Percentiles rank a stretch among this genome's conserved stretches.
Conservation (phyloP, 2,888 invertebrate genomes). For the Deilephila elpenor region DNA sequence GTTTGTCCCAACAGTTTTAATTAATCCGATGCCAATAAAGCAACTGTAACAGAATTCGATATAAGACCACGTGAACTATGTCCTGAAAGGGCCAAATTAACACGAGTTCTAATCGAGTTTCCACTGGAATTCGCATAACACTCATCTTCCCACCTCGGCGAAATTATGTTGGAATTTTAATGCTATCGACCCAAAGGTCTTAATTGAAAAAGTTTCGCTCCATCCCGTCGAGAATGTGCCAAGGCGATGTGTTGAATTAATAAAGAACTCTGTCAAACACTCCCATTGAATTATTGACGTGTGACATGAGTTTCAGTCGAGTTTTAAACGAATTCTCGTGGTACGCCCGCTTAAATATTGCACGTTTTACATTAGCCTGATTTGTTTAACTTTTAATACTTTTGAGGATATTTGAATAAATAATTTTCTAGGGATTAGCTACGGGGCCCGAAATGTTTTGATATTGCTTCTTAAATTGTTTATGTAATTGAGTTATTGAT, state of each 20-base stretch:
- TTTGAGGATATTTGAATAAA: constrained; percentile 23
- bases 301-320: constrained; percentile 49
- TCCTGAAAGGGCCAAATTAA: constrained; percentile 42
- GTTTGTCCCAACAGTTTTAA: constrained; percentile 2
- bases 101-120: constrained; percentile 47
- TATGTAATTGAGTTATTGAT: not conserved
- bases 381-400: constrained; percentile 43
- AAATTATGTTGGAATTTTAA: constrained; percentile 76
- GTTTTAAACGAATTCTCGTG: constrained; percentile 61
- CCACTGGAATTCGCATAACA: constrained; percentile 49
- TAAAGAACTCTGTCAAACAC: constrained; percentile 68
- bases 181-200: constrained; percentile 66
- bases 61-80: constrained; percentile 25
- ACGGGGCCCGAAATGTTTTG: not conserved
- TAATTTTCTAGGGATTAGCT: constrained; percentile 8
- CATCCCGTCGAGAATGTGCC: constrained; percentile 57
- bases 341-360: constrained; percentile 32
- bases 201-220: constrained; percentile 80
- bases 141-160: constrained; percentile 55
- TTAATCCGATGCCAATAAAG: constrained; percentile 20
- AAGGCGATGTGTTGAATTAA: constrained; percentile 72
- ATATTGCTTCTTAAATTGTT: no score
- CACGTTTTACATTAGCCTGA: constrained; percentile 32
- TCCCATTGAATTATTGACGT: constrained; percentile 69
- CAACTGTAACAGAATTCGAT: constrained; percentile 25